These are phyloP conservation scores for Marronus borbonicus DNA, from an alignment of 2,888 invertebrate species.

Conservation along the genomic window DNA sequence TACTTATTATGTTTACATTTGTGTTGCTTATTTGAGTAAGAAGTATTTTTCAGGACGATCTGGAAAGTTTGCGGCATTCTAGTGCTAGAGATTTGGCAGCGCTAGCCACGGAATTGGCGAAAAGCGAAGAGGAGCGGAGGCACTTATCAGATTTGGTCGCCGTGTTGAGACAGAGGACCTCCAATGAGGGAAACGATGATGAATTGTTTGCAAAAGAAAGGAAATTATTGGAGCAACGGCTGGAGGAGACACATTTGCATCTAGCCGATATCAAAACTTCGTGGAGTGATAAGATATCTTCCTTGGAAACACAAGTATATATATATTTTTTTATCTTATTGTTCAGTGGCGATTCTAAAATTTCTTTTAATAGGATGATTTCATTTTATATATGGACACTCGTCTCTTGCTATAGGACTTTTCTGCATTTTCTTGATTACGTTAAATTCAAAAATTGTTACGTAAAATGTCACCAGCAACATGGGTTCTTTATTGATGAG, in stretches of 20 bases:
- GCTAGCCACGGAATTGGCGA: conserved; percentile 80
- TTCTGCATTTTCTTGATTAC: too few species aligned
- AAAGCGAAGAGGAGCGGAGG: conserved; percentile 82
- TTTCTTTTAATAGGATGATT: conserved; percentile 1
- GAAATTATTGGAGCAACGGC: conserved; percentile 80
- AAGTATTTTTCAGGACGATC: conserved; percentile 78
- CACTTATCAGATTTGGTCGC: conserved; percentile 79
- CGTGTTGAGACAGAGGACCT: conserved; percentile 72
- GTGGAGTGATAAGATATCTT: conserved; percentile 92
- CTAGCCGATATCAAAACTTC: conserved; percentile 91
- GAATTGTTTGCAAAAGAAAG: conserved; percentile 75
- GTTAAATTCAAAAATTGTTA: too few species aligned
- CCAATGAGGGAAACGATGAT: conserved; percentile 72
- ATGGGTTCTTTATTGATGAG: too few species aligned
- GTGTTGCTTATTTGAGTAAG: background rate
- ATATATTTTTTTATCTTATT: background rate
- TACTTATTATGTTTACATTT: too few species aligned
- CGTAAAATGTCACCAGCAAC: too few species aligned
- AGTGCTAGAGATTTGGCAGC: conserved; percentile 82
- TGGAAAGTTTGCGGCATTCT: conserved; percentile 83
- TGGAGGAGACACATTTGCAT: conserved; percentile 90
- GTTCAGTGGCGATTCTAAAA: too few species aligned
- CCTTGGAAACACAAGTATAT: conserved; percentile 88
- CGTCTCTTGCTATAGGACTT: too few species aligned
- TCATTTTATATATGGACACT: background rate